Base-by-base conservation (phyloP, 2,888 invertebrate genomes). In the Meteorus cinctellus region DNA sequence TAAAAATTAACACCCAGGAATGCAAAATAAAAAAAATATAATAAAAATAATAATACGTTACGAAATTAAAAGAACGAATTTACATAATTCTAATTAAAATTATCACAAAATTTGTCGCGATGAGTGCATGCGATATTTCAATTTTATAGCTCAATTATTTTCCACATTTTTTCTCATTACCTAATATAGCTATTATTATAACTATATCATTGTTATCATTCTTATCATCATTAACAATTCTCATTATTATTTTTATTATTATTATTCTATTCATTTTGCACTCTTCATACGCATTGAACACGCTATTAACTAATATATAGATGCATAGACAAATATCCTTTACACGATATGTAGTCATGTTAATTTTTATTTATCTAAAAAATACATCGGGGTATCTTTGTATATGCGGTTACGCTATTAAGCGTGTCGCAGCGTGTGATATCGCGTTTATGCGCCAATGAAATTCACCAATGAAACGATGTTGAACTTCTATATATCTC, bases 111-210 rank as follows among this genome's bases (percentile, higher is more conserved):
- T 8, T 55, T 55, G 55, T 24, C 55, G 19, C 19, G 55, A 55
- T 55, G 55, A 55, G 6, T 55, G n/a, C 8, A 55, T 55, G 55
- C n/a, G 55, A 55, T 55, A 55, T 55, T 55, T 10, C 19, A 55
- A 19, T 55, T 55, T 55, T 55, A 55, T 55, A 55, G 19, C 55
- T 55, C 55, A 55, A 55, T 55, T 55, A 55, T 55, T 55, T 55
- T 55, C n/a, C 6, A 19, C 8, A 55, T 19, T 6, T 55, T 8
- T 10, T 55, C n/a, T 55, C n/a, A 55, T 19, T 19, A 4, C n/a
- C 8, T 48, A 55, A 19, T 19, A 55, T 19, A 19, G 19, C n/a
- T 19, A 55, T 55, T 55, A 55, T 55, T 51, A 51, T 34, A 34
- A 34, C 41, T 8, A 8, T 41, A 41, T 41, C 12, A 41, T 41